Conservation (phyloP, 1,140 invertebrate genomes). For the Drosophila kepulauana region DNA sequence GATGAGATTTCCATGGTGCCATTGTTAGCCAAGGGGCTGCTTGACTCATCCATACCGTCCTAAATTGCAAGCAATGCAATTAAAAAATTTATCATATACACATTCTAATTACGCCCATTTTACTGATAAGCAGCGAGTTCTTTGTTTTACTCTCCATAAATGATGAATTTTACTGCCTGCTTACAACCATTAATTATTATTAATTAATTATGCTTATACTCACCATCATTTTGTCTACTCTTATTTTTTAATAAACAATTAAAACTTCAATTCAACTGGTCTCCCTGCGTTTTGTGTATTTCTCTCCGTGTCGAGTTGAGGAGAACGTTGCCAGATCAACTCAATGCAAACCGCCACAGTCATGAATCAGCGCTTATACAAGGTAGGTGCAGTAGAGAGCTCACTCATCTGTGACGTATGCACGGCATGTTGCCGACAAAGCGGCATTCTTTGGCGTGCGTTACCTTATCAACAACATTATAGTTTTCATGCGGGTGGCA, state of each 20-base stretch:
- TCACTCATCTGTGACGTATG: constrained; percentile 23
- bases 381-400: constrained; percentile 4
- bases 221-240: constrained; percentile 44
- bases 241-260: constrained; percentile 21
- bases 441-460: not conserved
- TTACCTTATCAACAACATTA: constrained; percentile 10
- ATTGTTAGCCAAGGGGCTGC: constrained; percentile 58
- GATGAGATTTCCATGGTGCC: constrained; percentile 70
- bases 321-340: constrained; percentile 30
- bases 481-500: constrained; percentile 37
- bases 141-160: constrained; percentile 39
- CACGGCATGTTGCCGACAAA: not conserved
- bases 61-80: constrained; percentile 38
- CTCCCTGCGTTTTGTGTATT: constrained; percentile 33
- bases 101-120: constrained; percentile 73
- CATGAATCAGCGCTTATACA: not conserved
- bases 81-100: constrained; percentile 37
- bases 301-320: constrained; percentile 10
- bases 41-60: constrained; percentile 78
- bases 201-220: not conserved
- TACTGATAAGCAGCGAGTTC: constrained; percentile 62
- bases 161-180: not conserved
- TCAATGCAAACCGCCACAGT: not conserved
- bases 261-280: constrained; percentile 34
- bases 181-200: not conserved